These are phyloP conservation scores for Ophion ellenae DNA, from an alignment of 2,888 invertebrate genomes.

Conservation along the genomic window DNA sequence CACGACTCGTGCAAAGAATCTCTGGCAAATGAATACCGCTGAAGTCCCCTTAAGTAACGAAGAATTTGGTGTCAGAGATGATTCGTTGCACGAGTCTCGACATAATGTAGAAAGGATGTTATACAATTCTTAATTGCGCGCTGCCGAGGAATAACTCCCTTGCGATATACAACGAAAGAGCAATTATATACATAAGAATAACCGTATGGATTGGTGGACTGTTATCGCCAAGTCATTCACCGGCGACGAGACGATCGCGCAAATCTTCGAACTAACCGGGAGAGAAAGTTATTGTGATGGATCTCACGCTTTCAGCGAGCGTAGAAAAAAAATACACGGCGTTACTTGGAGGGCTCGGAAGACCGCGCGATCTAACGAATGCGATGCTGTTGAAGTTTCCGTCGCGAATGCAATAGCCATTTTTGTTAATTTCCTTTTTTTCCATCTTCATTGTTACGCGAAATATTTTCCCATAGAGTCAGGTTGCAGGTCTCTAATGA, in stretches of 20 bases:
- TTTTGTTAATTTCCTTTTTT: no score
- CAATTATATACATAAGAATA: conserved; percentile 3
- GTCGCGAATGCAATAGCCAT: no score
- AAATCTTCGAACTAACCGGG: conserved; percentile 40
- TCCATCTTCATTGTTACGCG: no score
- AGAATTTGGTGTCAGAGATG: neutral
- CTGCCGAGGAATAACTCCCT: conserved; percentile 39
- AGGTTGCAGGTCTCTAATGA: no score
- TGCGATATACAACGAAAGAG: conserved; percentile 9
- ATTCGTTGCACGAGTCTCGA: conserved; percentile 15
- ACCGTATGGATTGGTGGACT: conserved; percentile 17
- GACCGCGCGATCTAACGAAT: no score
- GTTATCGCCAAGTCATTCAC: conserved; percentile 45
- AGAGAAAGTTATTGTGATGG: conserved; percentile 58
- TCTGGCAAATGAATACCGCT: no score
- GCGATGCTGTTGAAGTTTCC: no score
- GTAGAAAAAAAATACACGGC: neutral
- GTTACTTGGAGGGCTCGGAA: neutral
- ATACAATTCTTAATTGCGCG: conserved; percentile 41
- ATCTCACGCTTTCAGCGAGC: conserved; percentile 22
- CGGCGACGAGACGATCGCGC: conserved; percentile 45
- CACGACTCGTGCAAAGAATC: no score
- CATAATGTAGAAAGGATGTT: conserved; percentile 28
- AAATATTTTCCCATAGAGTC: no score
- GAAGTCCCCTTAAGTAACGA: neutral